Percentiles rank a stretch among this genome's conserved stretches.
Conservation (phyloP, 2,888 invertebrate species). For the Epistrophe eligans region DNA sequence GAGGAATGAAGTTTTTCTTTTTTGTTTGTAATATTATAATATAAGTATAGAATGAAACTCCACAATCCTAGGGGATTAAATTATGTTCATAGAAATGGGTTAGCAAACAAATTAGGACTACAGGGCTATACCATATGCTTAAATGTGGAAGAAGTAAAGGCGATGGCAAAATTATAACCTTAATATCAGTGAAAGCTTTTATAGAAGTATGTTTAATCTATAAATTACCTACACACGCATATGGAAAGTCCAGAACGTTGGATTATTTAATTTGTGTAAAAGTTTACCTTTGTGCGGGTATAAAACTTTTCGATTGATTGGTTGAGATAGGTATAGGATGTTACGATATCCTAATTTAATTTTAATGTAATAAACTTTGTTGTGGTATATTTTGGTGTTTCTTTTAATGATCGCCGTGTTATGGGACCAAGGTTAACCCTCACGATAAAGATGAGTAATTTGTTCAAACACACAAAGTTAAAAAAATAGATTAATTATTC, state of each 20-base stretch:
- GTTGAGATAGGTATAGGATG: conserved; percentile 33
- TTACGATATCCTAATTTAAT: conserved; percentile 45
- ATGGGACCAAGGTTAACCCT: not conserved
- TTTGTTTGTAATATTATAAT: not conserved
- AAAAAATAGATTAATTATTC: not conserved
- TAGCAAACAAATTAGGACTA: conserved; percentile 67
- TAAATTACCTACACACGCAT: not conserved
- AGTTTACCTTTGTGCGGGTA: conserved; percentile 33
- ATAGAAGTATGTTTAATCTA: not conserved
- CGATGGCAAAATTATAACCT: conserved; percentile 11
- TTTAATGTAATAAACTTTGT: conserved; percentile 46
- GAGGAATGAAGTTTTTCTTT: conserved; percentile 33
- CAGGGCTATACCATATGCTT: not conserved
- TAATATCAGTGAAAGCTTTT: conserved; percentile 37
- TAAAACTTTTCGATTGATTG: conserved; percentile 40
- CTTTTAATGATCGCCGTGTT: conserved; percentile 3
- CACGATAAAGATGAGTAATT: not conserved
- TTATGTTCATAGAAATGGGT: conserved; percentile 69
- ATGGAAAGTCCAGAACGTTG: conserved; percentile 39
- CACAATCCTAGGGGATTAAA: conserved; percentile 22
- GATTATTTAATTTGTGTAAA: conserved; percentile 63
- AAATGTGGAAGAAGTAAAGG: not conserved
- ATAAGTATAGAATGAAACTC: not conserved
- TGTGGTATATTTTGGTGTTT: not conserved
- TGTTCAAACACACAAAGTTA: not conserved